Conservation (phyloP, 2,888 invertebrate species). For the Penaeus monodon region DNA sequence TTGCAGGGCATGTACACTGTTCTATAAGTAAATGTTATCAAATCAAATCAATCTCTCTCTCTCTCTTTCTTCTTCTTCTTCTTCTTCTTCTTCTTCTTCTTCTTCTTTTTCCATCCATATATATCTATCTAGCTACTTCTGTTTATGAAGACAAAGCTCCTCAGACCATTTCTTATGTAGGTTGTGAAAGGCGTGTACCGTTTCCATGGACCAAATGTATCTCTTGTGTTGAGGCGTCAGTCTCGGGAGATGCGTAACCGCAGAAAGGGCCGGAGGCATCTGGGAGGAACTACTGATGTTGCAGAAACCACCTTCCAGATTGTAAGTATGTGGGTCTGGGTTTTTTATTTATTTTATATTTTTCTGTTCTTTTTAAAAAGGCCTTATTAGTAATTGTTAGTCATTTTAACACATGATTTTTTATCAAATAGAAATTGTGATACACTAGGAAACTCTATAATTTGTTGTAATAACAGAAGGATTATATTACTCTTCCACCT, state of each 20-base stretch:
- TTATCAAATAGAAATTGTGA: background rate
- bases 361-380: background rate
- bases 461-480: too few relatives aligned
- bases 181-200: conserved; percentile 43
- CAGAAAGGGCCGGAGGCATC: conserved; percentile 47
- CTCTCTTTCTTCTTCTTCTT: too few relatives aligned
- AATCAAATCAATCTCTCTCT: too few relatives aligned
- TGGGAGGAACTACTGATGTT: conserved; percentile 59
- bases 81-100: too few relatives aligned
- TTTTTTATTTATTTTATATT: background rate
- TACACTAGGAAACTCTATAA: too few relatives aligned
- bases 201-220: conserved; percentile 43
- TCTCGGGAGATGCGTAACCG: conserved; percentile 37
- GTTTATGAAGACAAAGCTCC: background rate
- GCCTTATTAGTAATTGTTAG: background rate
- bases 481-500: background rate
- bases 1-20: too few relatives aligned
- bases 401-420: background rate
- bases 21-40: too few relatives aligned
- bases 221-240: conserved; percentile 39
- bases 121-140: background rate
- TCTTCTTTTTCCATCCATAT: background rate
- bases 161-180: background rate
- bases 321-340: conserved; percentile 32
- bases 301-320: conserved; percentile 59